These are phyloP conservation scores for Orthosia incerta DNA, from an alignment of 2,888 invertebrate species.

Conservation along the genomic window DNA sequence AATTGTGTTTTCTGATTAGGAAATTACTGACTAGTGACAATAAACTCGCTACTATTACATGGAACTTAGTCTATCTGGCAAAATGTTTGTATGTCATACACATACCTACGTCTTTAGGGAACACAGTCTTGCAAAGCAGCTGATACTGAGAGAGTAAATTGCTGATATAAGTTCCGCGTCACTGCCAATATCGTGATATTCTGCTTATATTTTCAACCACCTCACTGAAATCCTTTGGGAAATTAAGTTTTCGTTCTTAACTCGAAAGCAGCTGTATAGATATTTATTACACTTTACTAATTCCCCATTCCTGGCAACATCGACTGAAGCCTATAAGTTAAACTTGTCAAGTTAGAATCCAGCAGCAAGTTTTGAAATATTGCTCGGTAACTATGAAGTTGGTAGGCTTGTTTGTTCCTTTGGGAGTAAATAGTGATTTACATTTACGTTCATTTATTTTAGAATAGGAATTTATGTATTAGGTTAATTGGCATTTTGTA, in stretches of 20 bases:
- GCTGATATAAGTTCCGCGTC: neutral
- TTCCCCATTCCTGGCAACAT: constrained; percentile 10
- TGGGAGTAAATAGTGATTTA: constrained; percentile 1
- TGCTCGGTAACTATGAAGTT: constrained; percentile 23
- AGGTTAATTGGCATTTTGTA: too few relatives aligned
- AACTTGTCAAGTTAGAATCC: neutral
- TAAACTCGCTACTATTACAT: neutral
- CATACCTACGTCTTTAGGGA: too few relatives aligned
- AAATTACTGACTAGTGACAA: neutral
- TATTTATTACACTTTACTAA: constrained; percentile 24
- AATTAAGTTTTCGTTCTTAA: constrained; percentile 26
- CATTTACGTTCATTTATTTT: neutral
- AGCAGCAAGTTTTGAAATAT: constrained; percentile 19
- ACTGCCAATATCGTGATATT: neutral
- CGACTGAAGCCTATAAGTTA: neutral
- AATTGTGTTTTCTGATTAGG: neutral
- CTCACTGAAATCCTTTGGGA: constrained; percentile 14
- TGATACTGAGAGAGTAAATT: neutral
- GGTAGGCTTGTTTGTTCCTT: constrained; percentile 6
- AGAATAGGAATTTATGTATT: neutral
- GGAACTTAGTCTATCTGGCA: neutral
- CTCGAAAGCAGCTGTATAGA: constrained; percentile 8
- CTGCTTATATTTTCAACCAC: neutral
- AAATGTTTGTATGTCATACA: neutral
- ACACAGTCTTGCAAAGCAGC: neutral